phyloP scores from a whole-genome alignment of 2,113 vertebrate species.

The Ciconia maguari region DNA sequence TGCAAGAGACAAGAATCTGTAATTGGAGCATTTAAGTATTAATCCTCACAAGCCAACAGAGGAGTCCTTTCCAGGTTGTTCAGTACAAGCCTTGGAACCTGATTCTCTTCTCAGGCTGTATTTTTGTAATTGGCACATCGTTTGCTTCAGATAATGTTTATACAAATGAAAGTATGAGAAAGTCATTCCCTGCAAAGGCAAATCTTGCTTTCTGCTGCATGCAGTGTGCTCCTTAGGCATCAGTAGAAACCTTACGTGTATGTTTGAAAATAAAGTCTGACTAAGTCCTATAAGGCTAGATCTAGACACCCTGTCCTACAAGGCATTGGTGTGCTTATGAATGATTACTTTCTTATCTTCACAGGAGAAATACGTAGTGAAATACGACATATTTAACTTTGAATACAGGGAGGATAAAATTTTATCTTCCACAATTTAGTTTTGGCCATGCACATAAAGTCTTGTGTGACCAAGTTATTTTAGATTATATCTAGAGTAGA shows the following conservation, averaged over 20 bases:
- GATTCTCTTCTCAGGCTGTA: background rate
- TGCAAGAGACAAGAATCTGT: background rate
- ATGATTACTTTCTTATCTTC: background rate
- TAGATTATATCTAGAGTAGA: background rate
- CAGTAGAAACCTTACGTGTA: background rate
- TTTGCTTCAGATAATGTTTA: background rate
- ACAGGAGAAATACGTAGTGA: background rate
- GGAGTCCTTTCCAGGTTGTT: background rate
- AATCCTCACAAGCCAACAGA: background rate
- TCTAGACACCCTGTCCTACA: background rate
- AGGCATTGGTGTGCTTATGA: background rate
- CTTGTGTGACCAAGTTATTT: background rate
- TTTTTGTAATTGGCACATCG: background rate
- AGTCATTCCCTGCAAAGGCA: background rate
- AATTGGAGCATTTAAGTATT: background rate
- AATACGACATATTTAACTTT: background rate
- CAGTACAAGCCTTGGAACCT: background rate
- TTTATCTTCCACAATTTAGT: background rate
- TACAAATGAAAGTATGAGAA: background rate
- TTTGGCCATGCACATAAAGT: background rate
- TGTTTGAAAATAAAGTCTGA: background rate
- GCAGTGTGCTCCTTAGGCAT: background rate
- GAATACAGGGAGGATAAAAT: background rate
- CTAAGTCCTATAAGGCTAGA: background rate
- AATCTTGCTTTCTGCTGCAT: background rate